Evolutionary conservation across 2,888 invertebrate species (phyloP).

Genomic region (Hirtodrosophila alboralis): DNA sequence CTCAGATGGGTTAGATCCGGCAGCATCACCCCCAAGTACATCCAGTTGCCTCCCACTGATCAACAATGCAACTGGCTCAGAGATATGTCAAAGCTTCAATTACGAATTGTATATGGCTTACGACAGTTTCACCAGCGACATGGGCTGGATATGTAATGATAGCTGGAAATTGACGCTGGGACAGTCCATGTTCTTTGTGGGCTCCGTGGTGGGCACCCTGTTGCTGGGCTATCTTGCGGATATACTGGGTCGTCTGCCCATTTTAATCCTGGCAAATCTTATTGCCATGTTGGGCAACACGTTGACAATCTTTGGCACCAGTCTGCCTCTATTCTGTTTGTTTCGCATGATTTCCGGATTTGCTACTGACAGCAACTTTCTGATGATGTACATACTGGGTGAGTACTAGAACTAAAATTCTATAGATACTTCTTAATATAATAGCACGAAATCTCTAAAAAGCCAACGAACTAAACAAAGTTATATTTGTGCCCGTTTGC

Average conservation of each 20-base stretch:
- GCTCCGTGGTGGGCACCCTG: constrained; percentile 86
- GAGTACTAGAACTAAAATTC: constrained; percentile 39
- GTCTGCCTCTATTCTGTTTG: constrained; percentile 84
- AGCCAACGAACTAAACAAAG: too few relatives aligned
- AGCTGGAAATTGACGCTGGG: constrained; percentile 86
- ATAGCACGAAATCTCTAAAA: too few relatives aligned
- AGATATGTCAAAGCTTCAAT: constrained; percentile 84
- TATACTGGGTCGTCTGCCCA: constrained; percentile 85
- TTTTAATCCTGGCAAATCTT: constrained; percentile 85
- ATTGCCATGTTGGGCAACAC: constrained; percentile 85
- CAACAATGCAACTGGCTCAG: constrained; percentile 19
- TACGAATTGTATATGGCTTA: constrained; percentile 86
- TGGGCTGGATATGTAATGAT: constrained; percentile 87
- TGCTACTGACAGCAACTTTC: constrained; percentile 86
- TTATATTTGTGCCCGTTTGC: too few relatives aligned
- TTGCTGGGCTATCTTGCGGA: constrained; percentile 86
- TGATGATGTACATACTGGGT: constrained; percentile 88
- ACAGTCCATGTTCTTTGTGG: constrained; percentile 87
- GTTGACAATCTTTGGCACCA: constrained; percentile 84
- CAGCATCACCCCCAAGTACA: constrained; percentile 2
- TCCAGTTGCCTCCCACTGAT: constrained; percentile 63
- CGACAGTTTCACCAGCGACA: constrained; percentile 87
- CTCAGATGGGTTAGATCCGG: constrained; percentile 47
- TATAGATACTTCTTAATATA: too few relatives aligned
- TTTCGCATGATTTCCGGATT: constrained; percentile 86